phyloP scores from a whole-genome alignment of 2,888 invertebrate genomes.

The Nemapogon koenigi region DNA sequence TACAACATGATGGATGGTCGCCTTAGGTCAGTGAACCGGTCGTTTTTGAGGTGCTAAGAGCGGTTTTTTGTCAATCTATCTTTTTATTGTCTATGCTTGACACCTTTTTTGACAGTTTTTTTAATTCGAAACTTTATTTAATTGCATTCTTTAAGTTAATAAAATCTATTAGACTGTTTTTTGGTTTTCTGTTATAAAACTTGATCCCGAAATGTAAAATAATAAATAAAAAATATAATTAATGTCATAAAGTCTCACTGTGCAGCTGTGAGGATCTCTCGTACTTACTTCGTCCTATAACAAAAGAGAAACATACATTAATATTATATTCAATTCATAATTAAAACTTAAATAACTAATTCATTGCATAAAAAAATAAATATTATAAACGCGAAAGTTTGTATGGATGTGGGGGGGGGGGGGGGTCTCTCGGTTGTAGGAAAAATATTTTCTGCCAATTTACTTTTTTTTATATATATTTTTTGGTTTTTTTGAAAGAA shows the following conservation, averaged over 20 bases:
- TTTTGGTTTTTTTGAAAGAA: no score
- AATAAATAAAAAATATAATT: constrained; percentile 12
- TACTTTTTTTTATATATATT: no score
- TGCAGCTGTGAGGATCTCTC: constrained; percentile 42
- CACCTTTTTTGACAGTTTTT: constrained; percentile 4
- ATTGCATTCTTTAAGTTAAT: no score
- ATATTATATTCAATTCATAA: constrained; percentile 15
- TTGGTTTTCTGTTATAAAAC: not conserved
- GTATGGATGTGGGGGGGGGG: no score
- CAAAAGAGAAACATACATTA: constrained; percentile 37
- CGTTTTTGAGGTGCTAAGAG: constrained; percentile 2
- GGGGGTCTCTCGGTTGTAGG: no score
- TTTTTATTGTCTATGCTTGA: constrained; percentile 1
- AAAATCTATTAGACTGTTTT: not conserved
- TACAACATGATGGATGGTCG: constrained; percentile 15
- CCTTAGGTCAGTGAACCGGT: constrained; percentile 13
- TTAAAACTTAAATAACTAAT: not conserved
- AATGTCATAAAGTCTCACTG: constrained; percentile 21
- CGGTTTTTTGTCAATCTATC: not conserved
- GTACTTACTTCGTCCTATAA: constrained; percentile 66
- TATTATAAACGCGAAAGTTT: no score
- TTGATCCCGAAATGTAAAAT: not conserved
- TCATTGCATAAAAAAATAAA: not conserved
- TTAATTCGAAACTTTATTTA: no score
- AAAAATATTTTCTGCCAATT: no score